Evolutionary conservation across 2,888 invertebrate species (phyloP), one percentile per base, ranked within the genome.

Genomic region (Criorhina ranunculi): DNA sequence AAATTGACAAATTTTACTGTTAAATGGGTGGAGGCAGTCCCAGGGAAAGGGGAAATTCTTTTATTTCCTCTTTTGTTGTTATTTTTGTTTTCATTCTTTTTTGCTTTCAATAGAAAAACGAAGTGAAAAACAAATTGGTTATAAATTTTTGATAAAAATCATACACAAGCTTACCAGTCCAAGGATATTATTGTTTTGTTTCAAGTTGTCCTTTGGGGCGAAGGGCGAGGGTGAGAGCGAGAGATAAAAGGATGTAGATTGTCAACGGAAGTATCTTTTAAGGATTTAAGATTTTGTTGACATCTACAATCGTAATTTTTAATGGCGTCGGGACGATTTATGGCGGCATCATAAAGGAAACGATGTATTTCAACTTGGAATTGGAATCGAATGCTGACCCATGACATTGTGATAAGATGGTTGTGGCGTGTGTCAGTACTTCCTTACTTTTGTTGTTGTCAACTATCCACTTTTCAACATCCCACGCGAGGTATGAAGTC

Each of bases 1-100:
- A 69, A 69, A 77, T 77, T 77, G 77, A 77, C 76, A 77, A 77
- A 77, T 77, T 77, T 69, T 57, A 60, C 55, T 60, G 49, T 70
- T 49, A 12, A n/a, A 31, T 31, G 53, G 49, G 11, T 24, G 19
- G 12, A 6, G 12, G 7, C 12, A 12, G 5, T 0, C 40, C 5
- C 3, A n/a, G 12, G 6, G 8, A 17, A 5, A 8, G 11, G 46
- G 2, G 17, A 8, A 12, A 24, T 24, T 29, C 55, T 35, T 57
- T 57, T 57, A 57, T 57, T 57, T 57, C 19, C 24, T 4, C 24
- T 24, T 4, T 24, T 24, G 24, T 24, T 24, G 24, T 12, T n/a
- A n/a, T n/a, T n/a, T 57, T 35, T 40, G 11, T 37, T 24, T 40
- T n/a, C 19, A n/a, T 53, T 29, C 12, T 33, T 33, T 55, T 6